Percentiles rank a stretch among this genome's conserved stretches.
phyloP scores from a whole-genome alignment of 1,140 invertebrate species.

The Drosophila tsacasi region DNA sequence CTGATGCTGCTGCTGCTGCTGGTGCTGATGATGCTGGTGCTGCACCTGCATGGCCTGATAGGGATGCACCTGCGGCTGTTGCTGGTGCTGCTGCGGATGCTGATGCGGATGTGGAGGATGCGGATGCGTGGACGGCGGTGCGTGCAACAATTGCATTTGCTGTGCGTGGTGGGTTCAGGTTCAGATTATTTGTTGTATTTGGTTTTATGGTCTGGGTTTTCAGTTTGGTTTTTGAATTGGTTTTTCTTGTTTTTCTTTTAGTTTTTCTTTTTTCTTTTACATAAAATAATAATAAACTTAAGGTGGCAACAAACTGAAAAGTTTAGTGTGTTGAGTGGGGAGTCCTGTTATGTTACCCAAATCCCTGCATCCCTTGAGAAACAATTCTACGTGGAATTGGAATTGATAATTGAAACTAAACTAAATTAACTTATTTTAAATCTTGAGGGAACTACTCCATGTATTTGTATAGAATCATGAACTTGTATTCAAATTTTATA shows the following conservation, averaged over 20 bases:
- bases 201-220: conserved; percentile 60
- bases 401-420: too few relatives aligned
- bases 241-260: conserved; percentile 12
- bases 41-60: conserved; percentile 50
- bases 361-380: not conserved
- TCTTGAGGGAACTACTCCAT: too few relatives aligned
- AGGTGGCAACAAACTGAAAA: conserved; percentile 31
- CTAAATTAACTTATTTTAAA: too few relatives aligned
- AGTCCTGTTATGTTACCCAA: conserved; percentile 5
- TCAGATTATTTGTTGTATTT: conserved; percentile 70
- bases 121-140: conserved; percentile 77
- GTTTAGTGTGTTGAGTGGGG: conserved; percentile 9
- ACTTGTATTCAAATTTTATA: too few relatives aligned
- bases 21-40: conserved; percentile 57
- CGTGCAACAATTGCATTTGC: conserved; percentile 85
- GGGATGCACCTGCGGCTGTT: conserved; percentile 60
- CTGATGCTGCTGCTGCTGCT: conserved; percentile 62
- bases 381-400: not conserved
- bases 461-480: too few relatives aligned
- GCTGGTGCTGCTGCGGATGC: conserved; percentile 71
- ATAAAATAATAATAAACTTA: conserved; percentile 20
- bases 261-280: not conserved
- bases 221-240: conserved; percentile 52
- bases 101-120: conserved; percentile 68
- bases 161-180: conserved; percentile 83